phyloP scores from a whole-genome alignment of 2,113 vertebrate species.

The Dryoscopus gambensis region DNA sequence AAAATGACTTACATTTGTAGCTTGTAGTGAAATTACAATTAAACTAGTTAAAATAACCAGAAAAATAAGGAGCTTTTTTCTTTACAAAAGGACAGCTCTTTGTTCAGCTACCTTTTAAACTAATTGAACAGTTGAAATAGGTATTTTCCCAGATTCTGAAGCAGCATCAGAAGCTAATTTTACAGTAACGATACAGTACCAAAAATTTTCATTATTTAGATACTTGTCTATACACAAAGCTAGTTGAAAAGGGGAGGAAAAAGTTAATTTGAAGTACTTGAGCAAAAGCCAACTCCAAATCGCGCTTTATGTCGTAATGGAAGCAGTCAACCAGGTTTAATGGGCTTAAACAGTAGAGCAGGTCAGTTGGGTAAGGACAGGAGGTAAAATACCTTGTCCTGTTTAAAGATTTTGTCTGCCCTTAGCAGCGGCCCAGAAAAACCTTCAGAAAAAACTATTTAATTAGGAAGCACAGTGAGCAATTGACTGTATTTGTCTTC shows the following conservation, averaged over 20 bases:
- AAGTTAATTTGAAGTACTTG: neutral
- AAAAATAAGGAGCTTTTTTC: neutral
- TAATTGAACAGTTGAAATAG: neutral
- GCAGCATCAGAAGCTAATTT: neutral
- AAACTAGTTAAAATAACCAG: neutral
- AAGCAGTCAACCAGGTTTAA: neutral
- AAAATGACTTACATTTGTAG: neutral
- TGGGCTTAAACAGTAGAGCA: neutral
- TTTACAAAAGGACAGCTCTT: neutral
- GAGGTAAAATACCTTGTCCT: neutral
- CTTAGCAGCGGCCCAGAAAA: neutral
- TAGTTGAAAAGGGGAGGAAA: neutral
- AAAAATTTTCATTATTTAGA: neutral
- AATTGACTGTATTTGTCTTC: neutral
- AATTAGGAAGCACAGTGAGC: neutral
- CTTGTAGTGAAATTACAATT: neutral
- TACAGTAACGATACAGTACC: neutral
- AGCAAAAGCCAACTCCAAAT: neutral
- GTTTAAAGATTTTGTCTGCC: neutral
- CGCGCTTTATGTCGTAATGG: neutral
- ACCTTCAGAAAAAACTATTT: neutral
- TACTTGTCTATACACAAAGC: neutral
- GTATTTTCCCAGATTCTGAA: neutral
- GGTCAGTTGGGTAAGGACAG: neutral
- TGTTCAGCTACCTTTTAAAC: neutral